Evolutionary conservation across 2,797 vertebrate species (phyloP), one percentile per base, ranked within the genome.

Genomic region (Xiphorhynchus erythropygius): DNA sequence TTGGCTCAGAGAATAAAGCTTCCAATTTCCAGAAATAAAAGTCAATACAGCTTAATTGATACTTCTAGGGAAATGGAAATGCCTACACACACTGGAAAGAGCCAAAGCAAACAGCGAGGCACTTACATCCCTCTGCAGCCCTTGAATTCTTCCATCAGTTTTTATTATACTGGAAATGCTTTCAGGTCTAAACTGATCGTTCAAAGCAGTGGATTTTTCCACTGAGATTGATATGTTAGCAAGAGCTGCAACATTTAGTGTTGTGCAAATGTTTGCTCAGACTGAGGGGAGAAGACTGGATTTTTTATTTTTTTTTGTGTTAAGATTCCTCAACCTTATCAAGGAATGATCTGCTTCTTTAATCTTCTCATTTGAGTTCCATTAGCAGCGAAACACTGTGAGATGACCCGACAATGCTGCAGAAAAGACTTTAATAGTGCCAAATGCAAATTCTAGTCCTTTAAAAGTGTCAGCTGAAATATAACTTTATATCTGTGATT

Each of bases 21-120:
- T 93, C 78, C 94, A 74, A 92, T 90, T 95, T 94, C 90, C 95
- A 95, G 92, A 94, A 94, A 95, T 83, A 96, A 95, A 95, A 93
- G 94, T 95, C 92, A 90, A 90, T 96, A 85, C 3, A 49, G 86
- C 65, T 77, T 95, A 97, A 96, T 85, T 96, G 94, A 95, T 96
- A 95, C 81, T 95, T 89, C 42, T 69, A 74, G 71, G 73, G 91
- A 95, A 95, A 95, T 96, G 96, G 93, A 97, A 97, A 96, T 96
- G 94, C 94, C 92, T 87, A 90, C 93, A 87, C 65, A 30, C 35
- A 33, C 50, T 22, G 6, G 57, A 35, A 64, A 52, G 47, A 73
- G 96, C 96, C 95, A 97, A 94, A 96, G 30, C 83, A 96, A 96
- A 96, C 76, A 97, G 25, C 5, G 7, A 84, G 75, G 85, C 84